Evolutionary conservation across 2,797 vertebrate species (phyloP), one percentile per base, ranked within the genome.

Genomic region (Centroberyx gerrardi): DNA sequence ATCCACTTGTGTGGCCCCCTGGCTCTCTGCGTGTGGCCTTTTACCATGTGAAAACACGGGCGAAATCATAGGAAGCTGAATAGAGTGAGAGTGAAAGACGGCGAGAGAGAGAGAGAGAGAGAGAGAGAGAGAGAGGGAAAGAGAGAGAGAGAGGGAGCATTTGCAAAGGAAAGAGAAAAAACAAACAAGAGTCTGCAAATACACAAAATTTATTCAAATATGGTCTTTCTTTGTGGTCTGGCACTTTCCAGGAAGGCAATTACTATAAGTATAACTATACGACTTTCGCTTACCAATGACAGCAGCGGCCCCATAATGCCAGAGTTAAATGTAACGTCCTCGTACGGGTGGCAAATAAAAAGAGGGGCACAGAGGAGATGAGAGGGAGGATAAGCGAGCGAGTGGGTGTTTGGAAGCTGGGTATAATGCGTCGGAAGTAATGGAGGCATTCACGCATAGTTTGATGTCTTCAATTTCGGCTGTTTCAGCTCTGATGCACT

Each of bases 361-460:
- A 68, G 48, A 54, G 48, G 48, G 46, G 8, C 48, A 15, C 15
- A 2, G 64, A 48, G 46, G 10, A 74, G 66, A 86, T 74, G 65
- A 82, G 48, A 49, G 67, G 62, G 74, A 72, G 76, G 71, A 83
- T 76, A 83, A 80, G 74, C 17, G 63, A 81, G 18, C 7, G 71
- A 76, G 78, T 73, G 80, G 73, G 73, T 75, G 72, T 83, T 81
- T 61, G 74, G 69, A 74, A 66, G 76, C 58, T 61, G 62, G 60
- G 68, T 80, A 74, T 83, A 81, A 90, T 87, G 53, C 28, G 71
- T 82, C 89, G 68, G 82, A 76, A 0, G 42, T 87, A 87, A 91
- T 87, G 76, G 75, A 84, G 79, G 68, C 78, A 56, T 82, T 80
- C 77, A 77, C 62, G 87, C 76, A 63, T 51, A 76, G 83, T 82